phyloP scores from a whole-genome alignment of 2,113 vertebrate genomes.

The Polyodon spathula region DNA sequence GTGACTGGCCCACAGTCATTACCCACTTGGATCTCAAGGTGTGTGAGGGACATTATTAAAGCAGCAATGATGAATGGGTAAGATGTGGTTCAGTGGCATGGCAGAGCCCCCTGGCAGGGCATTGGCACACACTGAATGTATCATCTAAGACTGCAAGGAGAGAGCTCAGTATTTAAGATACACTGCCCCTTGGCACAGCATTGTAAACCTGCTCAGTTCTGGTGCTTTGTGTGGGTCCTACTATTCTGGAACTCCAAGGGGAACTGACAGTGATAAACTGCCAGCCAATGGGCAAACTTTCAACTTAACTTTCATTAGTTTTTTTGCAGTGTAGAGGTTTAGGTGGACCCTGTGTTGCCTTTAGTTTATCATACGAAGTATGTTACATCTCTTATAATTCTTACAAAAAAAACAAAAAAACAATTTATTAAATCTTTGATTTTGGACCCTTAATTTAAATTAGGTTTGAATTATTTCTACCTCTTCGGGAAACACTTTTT shows the following conservation, averaged over 20 bases:
- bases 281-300: conserved; percentile 24
- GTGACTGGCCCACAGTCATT: conserved; percentile 32
- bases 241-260: conserved; percentile 41
- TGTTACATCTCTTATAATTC: too few relatives aligned
- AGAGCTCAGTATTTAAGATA: conserved; percentile 8
- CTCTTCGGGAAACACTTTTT: too few relatives aligned
- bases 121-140: conserved; percentile 53
- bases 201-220: conserved; percentile 27
- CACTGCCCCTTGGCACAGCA: conserved; percentile 25
- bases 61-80: conserved; percentile 47
- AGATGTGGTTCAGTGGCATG: conserved; percentile 45
- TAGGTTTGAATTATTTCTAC: too few relatives aligned
- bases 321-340: not conserved
- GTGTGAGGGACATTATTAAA: conserved; percentile 24
- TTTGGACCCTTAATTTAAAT: too few relatives aligned
- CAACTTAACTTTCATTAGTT: conserved; percentile 37
- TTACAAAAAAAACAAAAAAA: too few relatives aligned
- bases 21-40: conserved; percentile 55
- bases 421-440: too few relatives aligned
- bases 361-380: too few relatives aligned
- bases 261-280: conserved; percentile 26
- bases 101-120: conserved; percentile 51
- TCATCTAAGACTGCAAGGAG: conserved; percentile 28
- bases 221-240: conserved; percentile 24
- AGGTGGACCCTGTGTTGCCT: too few relatives aligned